A percentile compares a stretch with the other conserved stretches of the same genome.
phyloP scores from a whole-genome alignment of 2,797 vertebrate species.

The Eleutherodactylus coqui region DNA sequence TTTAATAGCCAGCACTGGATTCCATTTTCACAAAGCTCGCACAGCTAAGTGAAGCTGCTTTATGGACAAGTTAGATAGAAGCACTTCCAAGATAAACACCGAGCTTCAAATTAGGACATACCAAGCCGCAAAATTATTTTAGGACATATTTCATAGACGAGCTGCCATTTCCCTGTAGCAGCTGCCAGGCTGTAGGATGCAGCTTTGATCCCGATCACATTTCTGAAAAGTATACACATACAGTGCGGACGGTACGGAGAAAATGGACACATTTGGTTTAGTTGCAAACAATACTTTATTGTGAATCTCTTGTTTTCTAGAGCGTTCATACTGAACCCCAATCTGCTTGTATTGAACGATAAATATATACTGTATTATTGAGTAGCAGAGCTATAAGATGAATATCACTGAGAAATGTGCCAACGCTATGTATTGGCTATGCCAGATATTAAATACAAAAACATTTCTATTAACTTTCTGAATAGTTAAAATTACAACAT shows the following conservation, averaged over 20 bases:
- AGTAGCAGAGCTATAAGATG: too few relatives aligned
- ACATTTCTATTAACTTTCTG: not conserved
- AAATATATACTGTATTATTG: not conserved
- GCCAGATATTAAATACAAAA: not conserved
- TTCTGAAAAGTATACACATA: not conserved
- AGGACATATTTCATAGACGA: conserved; percentile 93
- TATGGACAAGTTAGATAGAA: conserved; percentile 98
- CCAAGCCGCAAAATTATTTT: conserved; percentile 84
- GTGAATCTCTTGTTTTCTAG: not conserved
- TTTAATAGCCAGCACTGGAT: conserved; percentile 94
- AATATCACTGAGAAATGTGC: too few relatives aligned
- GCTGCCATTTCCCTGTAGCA: conserved; percentile 88
- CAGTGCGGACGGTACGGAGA: not conserved
- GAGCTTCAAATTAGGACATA: conserved; percentile 85
- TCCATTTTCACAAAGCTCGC: conserved; percentile 94
- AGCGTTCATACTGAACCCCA: not conserved
- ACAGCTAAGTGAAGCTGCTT: conserved; percentile 98
- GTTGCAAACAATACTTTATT: not conserved
- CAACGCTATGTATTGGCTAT: not conserved
- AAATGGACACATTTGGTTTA: not conserved
- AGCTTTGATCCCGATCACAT: conserved; percentile 88
- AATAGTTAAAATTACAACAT: too few relatives aligned
- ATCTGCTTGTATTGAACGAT: not conserved
- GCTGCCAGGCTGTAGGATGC: conserved; percentile 88
- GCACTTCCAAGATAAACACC: conserved; percentile 99